phyloP scores from a whole-genome alignment of 2,797 vertebrate species.

The Bryconaethiops microstoma region DNA sequence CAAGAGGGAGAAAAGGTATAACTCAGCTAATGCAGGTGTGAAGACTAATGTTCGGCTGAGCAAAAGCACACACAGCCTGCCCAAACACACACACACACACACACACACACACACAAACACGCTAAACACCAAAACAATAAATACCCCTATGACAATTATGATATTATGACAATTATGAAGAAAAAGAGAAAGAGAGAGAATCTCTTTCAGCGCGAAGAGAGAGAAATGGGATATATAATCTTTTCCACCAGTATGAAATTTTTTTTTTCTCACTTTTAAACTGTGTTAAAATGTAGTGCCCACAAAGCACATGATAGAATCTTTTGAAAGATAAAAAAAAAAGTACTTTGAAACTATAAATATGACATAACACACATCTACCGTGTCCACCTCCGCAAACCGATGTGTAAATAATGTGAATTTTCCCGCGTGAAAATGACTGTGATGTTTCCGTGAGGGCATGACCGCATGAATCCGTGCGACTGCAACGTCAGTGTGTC shows the following conservation, averaged over 20 bases:
- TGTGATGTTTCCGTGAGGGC: conserved; percentile 30
- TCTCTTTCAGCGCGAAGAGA: too few species aligned
- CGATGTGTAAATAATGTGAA: conserved; percentile 42
- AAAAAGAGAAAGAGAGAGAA: too few species aligned
- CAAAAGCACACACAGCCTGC: conserved; percentile 42
- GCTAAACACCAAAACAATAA: not conserved
- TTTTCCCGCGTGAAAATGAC: conserved; percentile 9
- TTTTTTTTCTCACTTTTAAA: too few species aligned
- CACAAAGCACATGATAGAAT: not conserved
- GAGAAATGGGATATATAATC: too few species aligned
- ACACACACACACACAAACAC: not conserved
- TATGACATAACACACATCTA: not conserved
- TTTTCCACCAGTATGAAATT: too few species aligned
- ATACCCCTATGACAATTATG: not conserved
- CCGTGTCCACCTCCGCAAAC: not conserved
- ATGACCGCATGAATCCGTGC: conserved; percentile 14
- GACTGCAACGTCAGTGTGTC: conserved; percentile 35
- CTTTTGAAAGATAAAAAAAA: not conserved
- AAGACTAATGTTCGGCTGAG: conserved; percentile 60
- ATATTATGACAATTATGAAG: not conserved
- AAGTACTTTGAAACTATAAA: not conserved
- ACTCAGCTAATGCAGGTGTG: conserved; percentile 63
- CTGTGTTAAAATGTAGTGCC: not conserved
- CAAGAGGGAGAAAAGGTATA: conserved; percentile 60
- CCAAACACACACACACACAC: conserved; percentile 4